A percentile compares a stretch with the other conserved stretches of the same genome.
Conservation (phyloP, 2,888 invertebrate genomes). For the Lordiphosa fenestrarum region DNA sequence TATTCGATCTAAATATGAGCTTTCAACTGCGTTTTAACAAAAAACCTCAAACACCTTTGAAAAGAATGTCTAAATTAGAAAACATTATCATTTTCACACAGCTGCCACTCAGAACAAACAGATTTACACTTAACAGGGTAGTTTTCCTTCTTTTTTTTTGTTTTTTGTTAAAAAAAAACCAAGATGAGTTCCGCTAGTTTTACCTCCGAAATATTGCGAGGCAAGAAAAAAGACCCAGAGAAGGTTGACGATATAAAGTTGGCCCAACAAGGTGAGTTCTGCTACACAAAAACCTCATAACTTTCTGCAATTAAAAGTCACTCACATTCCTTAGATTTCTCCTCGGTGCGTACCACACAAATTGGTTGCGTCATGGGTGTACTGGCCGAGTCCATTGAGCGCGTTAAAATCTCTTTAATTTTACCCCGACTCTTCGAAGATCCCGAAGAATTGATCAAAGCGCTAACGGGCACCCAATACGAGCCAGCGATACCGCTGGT, state of each 20-base stretch:
- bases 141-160: neutral
- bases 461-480: slow-evolving; percentile 31
- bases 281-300: neutral
- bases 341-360: slow-evolving; percentile 25
- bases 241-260: slow-evolving; percentile 9
- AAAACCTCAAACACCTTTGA: no score
- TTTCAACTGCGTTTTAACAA: no score
- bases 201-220: slow-evolving; percentile 18
- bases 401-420: slow-evolving; percentile 51
- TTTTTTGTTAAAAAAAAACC: neutral
- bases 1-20: no score
- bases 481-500: slow-evolving; percentile 34
- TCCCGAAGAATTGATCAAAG: neutral
- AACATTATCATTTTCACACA: neutral
- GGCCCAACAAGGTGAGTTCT: slow-evolving; percentile 20
- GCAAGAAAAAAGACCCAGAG: slow-evolving; percentile 14
- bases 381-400: slow-evolving; percentile 36
- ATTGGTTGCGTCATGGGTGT: slow-evolving; percentile 32
- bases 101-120: neutral
- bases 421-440: slow-evolving; percentile 46
- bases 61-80: neutral
- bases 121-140: neutral
- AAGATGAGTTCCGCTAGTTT: slow-evolving; percentile 20
- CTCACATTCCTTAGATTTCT: slow-evolving; percentile 37
- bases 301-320: no score